Conservation (phyloP, 2,113 vertebrate genomes). For the Sinocyclocheilus anshuiensis region DNA sequence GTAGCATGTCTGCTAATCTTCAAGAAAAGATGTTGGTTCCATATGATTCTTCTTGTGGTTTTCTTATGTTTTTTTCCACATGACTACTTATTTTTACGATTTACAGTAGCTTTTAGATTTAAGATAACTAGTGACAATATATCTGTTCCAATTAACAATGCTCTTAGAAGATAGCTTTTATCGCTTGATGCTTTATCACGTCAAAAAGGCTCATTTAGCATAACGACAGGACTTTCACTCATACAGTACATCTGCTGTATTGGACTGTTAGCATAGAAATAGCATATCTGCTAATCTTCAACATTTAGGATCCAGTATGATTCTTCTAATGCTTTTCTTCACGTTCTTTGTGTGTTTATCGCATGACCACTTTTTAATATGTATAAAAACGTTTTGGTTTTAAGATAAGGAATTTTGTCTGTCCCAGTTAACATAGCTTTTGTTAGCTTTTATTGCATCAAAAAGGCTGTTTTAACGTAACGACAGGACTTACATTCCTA, state of each 20-base stretch:
- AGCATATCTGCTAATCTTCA: neutral
- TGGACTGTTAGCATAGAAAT: neutral
- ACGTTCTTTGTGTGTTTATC: neutral
- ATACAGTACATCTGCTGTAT: neutral
- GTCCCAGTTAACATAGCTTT: neutral
- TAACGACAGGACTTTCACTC: neutral
- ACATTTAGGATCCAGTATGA: neutral
- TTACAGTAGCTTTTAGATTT: too few species aligned
- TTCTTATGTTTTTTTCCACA: neutral
- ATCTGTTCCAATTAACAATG: too few species aligned
- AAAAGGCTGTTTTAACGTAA: neutral
- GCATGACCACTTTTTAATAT: neutral
- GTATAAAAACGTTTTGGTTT: neutral
- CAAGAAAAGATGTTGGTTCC: neutral
- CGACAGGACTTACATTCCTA: neutral
- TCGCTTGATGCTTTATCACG: too few species aligned
- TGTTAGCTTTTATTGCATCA: neutral
- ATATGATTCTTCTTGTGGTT: neutral
- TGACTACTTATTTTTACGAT: too few species aligned
- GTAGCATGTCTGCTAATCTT: neutral
- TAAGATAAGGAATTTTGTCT: neutral
- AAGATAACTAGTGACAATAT: too few species aligned
- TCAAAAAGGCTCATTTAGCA: neutral
- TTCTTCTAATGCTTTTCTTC: neutral
- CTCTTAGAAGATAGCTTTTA: too few species aligned